These are phyloP conservation scores for Tubulanus polymorphus DNA, from an alignment of 2,888 invertebrate genomes.

Conservation along the genomic window DNA sequence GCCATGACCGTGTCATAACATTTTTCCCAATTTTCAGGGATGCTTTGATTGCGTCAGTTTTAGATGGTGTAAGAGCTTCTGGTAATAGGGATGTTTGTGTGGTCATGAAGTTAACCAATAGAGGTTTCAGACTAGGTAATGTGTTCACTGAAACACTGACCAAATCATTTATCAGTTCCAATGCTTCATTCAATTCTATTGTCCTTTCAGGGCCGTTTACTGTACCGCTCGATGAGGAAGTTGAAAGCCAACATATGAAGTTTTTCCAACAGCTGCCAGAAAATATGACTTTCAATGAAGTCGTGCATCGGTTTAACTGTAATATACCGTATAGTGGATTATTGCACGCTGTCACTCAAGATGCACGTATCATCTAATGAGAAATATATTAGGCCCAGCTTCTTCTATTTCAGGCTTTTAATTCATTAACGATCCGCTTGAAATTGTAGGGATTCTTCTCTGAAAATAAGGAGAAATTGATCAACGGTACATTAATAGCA, in stretches of 20 bases:
- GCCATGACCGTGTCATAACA: not conserved
- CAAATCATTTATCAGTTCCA: too few species aligned
- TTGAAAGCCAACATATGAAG: constrained; percentile 86
- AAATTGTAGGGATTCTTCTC: constrained; percentile 87
- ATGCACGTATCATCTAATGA: constrained; percentile 69
- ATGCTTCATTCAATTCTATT: not conserved
- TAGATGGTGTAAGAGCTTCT: constrained; percentile 94
- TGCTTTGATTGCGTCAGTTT: constrained; percentile 85
- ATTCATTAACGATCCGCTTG: constrained; percentile 14
- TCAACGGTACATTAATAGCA: constrained; percentile 82
- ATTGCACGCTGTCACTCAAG: constrained; percentile 91
- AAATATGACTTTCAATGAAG: constrained; percentile 68
- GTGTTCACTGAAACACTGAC: too few species aligned
- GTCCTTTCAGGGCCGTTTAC: constrained; percentile 67
- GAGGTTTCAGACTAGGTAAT: constrained; percentile 72
- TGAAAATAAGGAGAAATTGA: constrained; percentile 94
- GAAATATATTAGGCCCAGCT: too few species aligned
- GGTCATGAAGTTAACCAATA: constrained; percentile 75
- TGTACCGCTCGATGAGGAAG: constrained; percentile 85
- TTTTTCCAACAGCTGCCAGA: constrained; percentile 67
- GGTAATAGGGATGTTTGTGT: constrained; percentile 97
- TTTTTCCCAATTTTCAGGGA: constrained; percentile 76
- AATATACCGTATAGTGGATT: constrained; percentile 97
- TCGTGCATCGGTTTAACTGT: constrained; percentile 91
- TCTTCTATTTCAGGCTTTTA: too few species aligned